Evolutionary conservation across 2,797 vertebrate genomes (phyloP), one percentile per base, ranked within the genome.

Genomic region (Enteromius afrohamiltoni): DNA sequence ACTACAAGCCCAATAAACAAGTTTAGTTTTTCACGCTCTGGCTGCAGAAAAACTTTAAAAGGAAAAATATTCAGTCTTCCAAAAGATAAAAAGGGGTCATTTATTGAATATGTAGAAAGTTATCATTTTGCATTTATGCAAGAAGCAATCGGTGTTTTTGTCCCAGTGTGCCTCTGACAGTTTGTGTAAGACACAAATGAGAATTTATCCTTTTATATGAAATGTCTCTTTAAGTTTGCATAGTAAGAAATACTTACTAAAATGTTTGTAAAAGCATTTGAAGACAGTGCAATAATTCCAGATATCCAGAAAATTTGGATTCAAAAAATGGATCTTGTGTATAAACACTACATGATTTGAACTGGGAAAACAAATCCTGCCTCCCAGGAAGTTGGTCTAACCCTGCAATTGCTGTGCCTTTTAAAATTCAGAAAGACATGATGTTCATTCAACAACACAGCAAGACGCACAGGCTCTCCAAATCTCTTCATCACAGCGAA

Each of bases 371-470:
- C 19, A 10, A 71, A 60, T 42, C 31, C 31, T 16, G 29, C 14
- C 13, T 42, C 53, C 23, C 40, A 81, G 40, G 37, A 81, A 60
- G 21, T 11, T n/a, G 68, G 13, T 81, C 55, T 47, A n/a, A 47
- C 17, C 53, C 19, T 55, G 19, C 79, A 21, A 58, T 70, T 40
- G 69, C 8, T 7, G 17, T 11, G 16, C 40, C 7, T 73, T 64
- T 51, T 51, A 31, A 60, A 60, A 62, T 71, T 71, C 19, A 17
- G 11, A 47, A 2, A 47, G 10, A 60, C 23, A 49, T 29, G 5
- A 74, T 40, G 14, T 49, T 82, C 69, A 74, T 74, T 82, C 42
- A 74, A 60, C 55, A 82, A 64, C 55, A 37, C 80, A 65, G 42
- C 29, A 31, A 37, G 58, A 21, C n/a, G n/a, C 29, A 34, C 60